phyloP scores from a whole-genome alignment of 2,888 invertebrate species.

The Leucania comma region DNA sequence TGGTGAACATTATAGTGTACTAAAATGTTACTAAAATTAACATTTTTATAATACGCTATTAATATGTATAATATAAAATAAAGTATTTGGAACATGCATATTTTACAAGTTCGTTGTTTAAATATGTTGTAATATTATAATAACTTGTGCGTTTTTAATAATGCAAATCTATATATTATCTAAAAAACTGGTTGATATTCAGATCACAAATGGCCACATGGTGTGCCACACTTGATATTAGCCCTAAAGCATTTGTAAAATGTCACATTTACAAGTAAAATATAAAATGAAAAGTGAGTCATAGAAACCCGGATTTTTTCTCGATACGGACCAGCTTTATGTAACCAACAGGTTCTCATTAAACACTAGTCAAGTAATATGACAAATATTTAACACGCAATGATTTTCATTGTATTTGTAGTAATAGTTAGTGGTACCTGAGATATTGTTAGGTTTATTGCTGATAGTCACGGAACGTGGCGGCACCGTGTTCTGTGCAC shows the following conservation, averaged over 20 bases:
- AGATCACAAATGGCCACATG: constrained; percentile 9
- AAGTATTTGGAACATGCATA: constrained; percentile 46
- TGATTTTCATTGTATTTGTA: constrained; percentile 43
- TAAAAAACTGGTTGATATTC: constrained; percentile 33
- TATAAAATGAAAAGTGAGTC: constrained; percentile 68
- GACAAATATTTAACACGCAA: constrained; percentile 59
- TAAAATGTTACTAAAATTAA: constrained; percentile 9
- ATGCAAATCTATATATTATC: constrained; percentile 16
- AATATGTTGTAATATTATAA: constrained; percentile 33
- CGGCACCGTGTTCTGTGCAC: not conserved
- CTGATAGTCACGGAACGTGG: constrained; percentile 22
- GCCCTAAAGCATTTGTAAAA: constrained; percentile 49
- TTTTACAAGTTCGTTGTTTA: constrained; percentile 17
- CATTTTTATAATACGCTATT: constrained; percentile 27
- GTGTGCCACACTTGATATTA: constrained; percentile 3
- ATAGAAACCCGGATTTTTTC: constrained; percentile 81
- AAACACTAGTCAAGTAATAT: constrained; percentile 64
- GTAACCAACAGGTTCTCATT: constrained; percentile 73
- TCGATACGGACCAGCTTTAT: constrained; percentile 75
- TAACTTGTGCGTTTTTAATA: constrained; percentile 34
- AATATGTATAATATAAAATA: constrained; percentile 13
- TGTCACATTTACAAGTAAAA: constrained; percentile 61
- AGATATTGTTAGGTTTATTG: constrained; percentile 38
- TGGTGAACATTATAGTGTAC: not conserved
- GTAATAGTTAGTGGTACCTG: not conserved